Evolutionary conservation across 2,113 vertebrate genomes (phyloP), one percentile per base, ranked within the genome.

Genomic region (Otus sunia): DNA sequence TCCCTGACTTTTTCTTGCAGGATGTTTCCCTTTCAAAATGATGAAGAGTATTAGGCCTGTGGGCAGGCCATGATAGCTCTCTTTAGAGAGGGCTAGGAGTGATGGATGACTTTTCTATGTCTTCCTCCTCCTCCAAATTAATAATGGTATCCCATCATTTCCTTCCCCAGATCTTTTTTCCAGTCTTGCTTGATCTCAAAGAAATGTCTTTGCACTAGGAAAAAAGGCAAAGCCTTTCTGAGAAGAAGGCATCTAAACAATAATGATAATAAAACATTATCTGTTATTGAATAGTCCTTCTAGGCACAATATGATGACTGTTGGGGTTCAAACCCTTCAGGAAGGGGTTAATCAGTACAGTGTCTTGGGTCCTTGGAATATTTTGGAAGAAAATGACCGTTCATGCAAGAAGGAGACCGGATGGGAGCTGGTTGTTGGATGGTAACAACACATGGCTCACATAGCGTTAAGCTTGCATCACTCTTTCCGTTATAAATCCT

Each of bases 401-500:
- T 94, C 80, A 39, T 86, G 67, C 59, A 95, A 88, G 79, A 88
- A 91, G 60, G 45, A 80, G 87, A 75, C 79, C 11, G 55, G 94
- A 78, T 59, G 37, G 79, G 91, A 96, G 56, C 82, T 90, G 62
- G 21, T 93, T 95, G 23, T 62, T 97, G 92, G 91, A 96, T 92
- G 87, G 78, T 86, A 89, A 92, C 67, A 93, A 67, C 91, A 95
- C 89, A 87, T 77, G 93, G 93, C 91, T 96, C 76, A 87, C 94
- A 96, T 96, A 95, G 79, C 2, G 18, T 90, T 93, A 95, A 92
- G 58, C 73, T 93, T 94, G 76, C 86, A 87, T 97, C 97, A 96
- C 56, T 95, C 82, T 95, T 97, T 97, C 95, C 82, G 0, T 96
- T 96, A 95, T 96, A 96, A 97, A 97, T 93, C 64, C 77, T 60